phyloP scores from a whole-genome alignment of 2,113 vertebrate species.

The Macheiramphus alcinus region DNA sequence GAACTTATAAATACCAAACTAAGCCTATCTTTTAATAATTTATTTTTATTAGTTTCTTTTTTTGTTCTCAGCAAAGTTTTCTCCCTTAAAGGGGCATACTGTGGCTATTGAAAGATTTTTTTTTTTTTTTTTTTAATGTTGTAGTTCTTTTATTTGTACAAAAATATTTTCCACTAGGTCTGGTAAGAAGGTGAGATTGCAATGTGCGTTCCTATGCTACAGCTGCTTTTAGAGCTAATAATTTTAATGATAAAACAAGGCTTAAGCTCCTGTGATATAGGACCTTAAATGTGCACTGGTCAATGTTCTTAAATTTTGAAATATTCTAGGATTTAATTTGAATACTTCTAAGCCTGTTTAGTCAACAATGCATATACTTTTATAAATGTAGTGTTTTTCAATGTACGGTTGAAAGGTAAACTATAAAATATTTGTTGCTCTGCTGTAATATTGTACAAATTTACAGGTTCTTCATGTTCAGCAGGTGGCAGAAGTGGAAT shows the following conservation, averaged over 20 bases:
- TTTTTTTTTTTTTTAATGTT: not conserved
- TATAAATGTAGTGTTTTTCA: not conserved
- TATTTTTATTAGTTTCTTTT: not conserved
- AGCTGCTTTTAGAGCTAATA: not conserved
- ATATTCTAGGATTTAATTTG: not conserved
- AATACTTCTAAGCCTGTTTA: not conserved
- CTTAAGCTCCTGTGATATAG: not conserved
- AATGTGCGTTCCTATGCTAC: not conserved
- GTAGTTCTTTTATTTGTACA: not conserved
- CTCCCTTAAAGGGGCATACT: not conserved
- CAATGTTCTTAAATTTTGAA: not conserved
- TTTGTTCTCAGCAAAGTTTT: not conserved
- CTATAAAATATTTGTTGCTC: not conserved
- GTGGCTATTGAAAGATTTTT: not conserved
- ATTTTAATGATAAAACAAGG: not conserved
- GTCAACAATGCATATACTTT: not conserved
- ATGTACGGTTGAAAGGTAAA: not conserved
- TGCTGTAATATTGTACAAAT: slow-evolving; percentile 51
- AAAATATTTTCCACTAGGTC: not conserved
- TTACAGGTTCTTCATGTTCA: slow-evolving; percentile 80
- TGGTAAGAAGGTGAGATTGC: not conserved
- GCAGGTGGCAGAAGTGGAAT: slow-evolving; percentile 63
- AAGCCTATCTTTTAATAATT: not conserved
- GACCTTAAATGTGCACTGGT: not conserved
- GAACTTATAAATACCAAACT: not conserved